Percentiles rank a stretch among this genome's conserved stretches.
Evolutionary conservation across 2,797 vertebrate species (phyloP).

Genomic region (Phataginus tetradactyla): DNA sequence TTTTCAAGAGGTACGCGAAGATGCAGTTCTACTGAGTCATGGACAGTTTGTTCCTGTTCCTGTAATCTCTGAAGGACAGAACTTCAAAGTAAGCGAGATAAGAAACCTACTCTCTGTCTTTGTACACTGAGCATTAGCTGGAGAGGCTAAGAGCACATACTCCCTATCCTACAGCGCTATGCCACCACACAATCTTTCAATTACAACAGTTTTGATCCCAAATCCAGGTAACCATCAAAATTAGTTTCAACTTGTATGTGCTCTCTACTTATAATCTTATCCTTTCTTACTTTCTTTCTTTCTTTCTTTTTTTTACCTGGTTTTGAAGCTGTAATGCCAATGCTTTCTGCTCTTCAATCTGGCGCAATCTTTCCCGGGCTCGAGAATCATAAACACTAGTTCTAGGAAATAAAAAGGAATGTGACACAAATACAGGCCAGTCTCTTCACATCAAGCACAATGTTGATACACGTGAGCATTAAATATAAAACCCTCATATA

Average conservation of each 20-base stretch:
- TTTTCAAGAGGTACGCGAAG: constrained; percentile 96
- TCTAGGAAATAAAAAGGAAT: constrained; percentile 81
- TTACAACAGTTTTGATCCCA: not conserved
- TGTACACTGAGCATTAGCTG: not conserved
- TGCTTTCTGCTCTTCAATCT: constrained; percentile 95
- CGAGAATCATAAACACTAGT: constrained; percentile 96
- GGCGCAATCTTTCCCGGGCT: constrained; percentile 93
- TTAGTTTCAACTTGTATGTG: not conserved
- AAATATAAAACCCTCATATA: not conserved
- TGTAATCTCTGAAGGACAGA: constrained; percentile 88
- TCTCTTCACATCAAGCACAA: not conserved
- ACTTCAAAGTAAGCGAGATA: constrained; percentile 42
- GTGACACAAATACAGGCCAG: not conserved
- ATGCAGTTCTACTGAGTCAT: constrained; percentile 90
- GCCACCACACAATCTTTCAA: not conserved
- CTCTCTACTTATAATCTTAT: constrained; percentile 14
- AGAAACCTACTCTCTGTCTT: constrained; percentile 14
- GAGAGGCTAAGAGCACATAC: not conserved
- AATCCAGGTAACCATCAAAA: not conserved
- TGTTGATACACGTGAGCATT: not conserved
- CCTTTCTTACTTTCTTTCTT: not conserved
- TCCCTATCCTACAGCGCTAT: not conserved
- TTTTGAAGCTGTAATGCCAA: constrained; percentile 91
- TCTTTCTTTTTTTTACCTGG: constrained; percentile 88
- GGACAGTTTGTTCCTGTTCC: constrained; percentile 87